Conservation (phyloP, 2,888 invertebrate species). For the Eledona agricola region DNA sequence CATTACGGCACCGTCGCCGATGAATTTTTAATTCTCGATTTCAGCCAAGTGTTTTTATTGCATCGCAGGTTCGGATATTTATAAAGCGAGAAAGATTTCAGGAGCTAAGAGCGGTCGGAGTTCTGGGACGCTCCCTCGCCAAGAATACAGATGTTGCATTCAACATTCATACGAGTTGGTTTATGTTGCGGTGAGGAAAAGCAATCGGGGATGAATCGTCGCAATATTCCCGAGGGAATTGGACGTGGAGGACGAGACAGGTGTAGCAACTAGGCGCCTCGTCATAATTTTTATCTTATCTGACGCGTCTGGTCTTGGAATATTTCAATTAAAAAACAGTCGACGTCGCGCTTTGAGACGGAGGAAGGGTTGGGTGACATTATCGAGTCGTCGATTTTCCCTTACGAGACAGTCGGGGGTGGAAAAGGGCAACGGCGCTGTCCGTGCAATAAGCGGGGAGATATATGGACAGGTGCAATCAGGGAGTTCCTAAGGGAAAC, state of each 20-base stretch:
- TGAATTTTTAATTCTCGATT: slow-evolving; percentile 57
- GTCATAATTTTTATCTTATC: slow-evolving; percentile 8
- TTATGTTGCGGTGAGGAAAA: slow-evolving; percentile 59
- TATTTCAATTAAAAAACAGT: slow-evolving; percentile 34
- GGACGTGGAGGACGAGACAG: slow-evolving; percentile 53
- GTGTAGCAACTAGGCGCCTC: slow-evolving; percentile 48
- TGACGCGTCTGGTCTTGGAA: too few species aligned
- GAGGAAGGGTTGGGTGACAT: slow-evolving; percentile 58
- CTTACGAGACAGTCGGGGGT: slow-evolving; percentile 56
- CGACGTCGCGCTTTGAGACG: slow-evolving; percentile 23
- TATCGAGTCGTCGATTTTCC: slow-evolving; percentile 58
- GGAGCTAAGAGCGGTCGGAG: slow-evolving; percentile 54
- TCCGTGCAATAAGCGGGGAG: slow-evolving; percentile 55
- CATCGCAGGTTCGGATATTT: slow-evolving; percentile 49
- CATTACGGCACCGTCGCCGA: slow-evolving; percentile 43
- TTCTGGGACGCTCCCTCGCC: slow-evolving; percentile 46
- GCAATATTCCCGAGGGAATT: slow-evolving; percentile 59
- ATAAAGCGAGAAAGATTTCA: slow-evolving; percentile 51
- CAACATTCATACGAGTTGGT: slow-evolving; percentile 61
- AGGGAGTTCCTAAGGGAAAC: slow-evolving; percentile 60
- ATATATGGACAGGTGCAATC: slow-evolving; percentile 63
- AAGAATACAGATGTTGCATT: slow-evolving; percentile 62
- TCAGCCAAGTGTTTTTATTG: slow-evolving; percentile 44
- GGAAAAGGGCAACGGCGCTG: slow-evolving; percentile 54
- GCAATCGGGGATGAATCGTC: slow-evolving; percentile 60